phyloP scores from a whole-genome alignment of 2,797 vertebrate species.

The Pseudochaenichthys georgianus region DNA sequence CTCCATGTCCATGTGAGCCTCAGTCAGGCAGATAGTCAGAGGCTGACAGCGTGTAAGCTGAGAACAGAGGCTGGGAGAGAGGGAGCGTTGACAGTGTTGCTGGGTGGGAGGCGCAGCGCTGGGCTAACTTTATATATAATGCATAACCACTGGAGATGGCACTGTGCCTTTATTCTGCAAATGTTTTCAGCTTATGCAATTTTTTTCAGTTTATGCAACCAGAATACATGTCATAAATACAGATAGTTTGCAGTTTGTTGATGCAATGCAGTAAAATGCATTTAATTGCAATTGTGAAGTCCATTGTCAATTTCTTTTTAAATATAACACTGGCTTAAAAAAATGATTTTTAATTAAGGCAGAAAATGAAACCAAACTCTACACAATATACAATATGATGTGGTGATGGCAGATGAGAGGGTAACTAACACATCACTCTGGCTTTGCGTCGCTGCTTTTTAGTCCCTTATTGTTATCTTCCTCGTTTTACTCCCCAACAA shows the following conservation, averaged over 20 bases:
- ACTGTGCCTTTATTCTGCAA: conserved; percentile 40
- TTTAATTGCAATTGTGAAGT: neutral
- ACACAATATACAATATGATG: neutral
- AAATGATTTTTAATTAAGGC: neutral
- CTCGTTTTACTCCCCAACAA: conserved; percentile 48
- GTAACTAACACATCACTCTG: conserved; percentile 3
- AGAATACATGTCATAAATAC: conserved; percentile 10
- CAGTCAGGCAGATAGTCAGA: conserved; percentile 31
- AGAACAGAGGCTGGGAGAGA: conserved; percentile 41
- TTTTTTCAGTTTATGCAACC: conserved; percentile 34
- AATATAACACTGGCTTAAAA: conserved; percentile 2
- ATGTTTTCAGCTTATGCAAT: conserved; percentile 38
- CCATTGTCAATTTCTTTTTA: neutral
- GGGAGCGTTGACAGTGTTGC: conserved; percentile 57
- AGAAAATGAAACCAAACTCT: neutral
- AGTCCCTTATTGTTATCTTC: conserved; percentile 20
- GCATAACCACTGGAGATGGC: conserved; percentile 75
- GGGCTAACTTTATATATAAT: conserved; percentile 87
- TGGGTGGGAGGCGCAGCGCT: conserved; percentile 72
- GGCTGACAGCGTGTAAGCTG: conserved; percentile 56
- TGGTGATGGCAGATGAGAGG: conserved; percentile 13
- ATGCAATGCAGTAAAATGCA: conserved; percentile 1
- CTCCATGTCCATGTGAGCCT: conserved; percentile 14
- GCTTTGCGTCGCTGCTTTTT: conserved; percentile 56
- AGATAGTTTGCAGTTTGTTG: neutral